Evolutionary conservation across 2,113 vertebrate species (phyloP).

Genomic region (Zosterops japonicus): DNA sequence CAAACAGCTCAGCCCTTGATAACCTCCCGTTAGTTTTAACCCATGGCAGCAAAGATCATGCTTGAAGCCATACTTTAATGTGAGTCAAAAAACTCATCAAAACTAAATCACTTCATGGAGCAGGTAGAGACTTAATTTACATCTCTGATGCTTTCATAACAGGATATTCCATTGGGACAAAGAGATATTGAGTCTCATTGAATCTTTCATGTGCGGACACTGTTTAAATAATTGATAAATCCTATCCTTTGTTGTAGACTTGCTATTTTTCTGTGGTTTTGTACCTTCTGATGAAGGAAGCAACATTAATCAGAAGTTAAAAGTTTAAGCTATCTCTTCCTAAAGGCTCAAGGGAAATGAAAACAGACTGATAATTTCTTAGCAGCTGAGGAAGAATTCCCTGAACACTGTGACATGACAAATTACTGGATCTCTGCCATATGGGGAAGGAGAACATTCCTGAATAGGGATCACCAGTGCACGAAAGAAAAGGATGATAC

Average conservation of each 20-base stretch:
- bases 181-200: neutral
- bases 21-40: neutral
- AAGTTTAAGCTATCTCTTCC: neutral
- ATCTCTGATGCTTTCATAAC: neutral
- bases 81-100: neutral
- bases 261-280: neutral
- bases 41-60: neutral
- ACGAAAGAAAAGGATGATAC: neutral
- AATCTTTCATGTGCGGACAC: neutral
- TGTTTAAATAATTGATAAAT: constrained; percentile 22
- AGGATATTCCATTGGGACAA: neutral
- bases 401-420: neutral
- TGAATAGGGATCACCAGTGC: neutral
- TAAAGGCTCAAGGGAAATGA: constrained; percentile 4
- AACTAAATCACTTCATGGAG: neutral
- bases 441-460: neutral
- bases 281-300: neutral
- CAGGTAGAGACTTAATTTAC: neutral
- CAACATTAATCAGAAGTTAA: constrained; percentile 28
- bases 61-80: neutral
- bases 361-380: constrained; percentile 25
- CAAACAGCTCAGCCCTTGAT: neutral
- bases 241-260: neutral
- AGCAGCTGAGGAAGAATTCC: neutral
- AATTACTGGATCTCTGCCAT: neutral